Conservation (phyloP, 2,113 vertebrate species). For the Trochalopteron elliotii region DNA sequence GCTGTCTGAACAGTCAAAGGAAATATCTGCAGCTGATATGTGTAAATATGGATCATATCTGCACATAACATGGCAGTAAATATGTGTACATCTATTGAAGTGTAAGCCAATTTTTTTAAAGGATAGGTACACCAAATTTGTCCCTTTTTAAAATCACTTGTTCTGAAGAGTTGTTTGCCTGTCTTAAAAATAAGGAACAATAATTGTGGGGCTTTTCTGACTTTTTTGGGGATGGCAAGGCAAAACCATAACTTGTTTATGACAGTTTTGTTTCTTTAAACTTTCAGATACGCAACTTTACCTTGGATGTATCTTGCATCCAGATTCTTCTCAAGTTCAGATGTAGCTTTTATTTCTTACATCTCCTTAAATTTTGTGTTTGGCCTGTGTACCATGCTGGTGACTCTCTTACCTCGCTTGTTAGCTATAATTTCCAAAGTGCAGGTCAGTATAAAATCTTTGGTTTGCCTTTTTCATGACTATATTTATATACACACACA, state of each 20-base stretch:
- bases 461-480: neutral
- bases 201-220: accelerated
- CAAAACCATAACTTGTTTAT: neutral
- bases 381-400: slow-evolving; percentile 74
- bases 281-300: slow-evolving; percentile 71
- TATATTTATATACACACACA: neutral
- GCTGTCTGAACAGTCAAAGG: neutral
- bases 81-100: neutral
- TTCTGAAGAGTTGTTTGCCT: neutral
- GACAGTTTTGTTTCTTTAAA: neutral
- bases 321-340: slow-evolving; percentile 71
- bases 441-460: slow-evolving; percentile 55
- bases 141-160: neutral
- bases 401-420: slow-evolving; percentile 70
- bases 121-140: neutral
- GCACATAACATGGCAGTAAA: neutral
- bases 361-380: slow-evolving; percentile 76
- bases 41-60: neutral
- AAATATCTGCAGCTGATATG: neutral
- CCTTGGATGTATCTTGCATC: slow-evolving; percentile 77
- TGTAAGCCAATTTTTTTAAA: neutral
- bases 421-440: slow-evolving; percentile 66
- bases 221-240: accelerated
- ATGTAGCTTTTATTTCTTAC: slow-evolving; percentile 74
- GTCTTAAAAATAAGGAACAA: neutral